A percentile compares a stretch with the other conserved stretches of the same genome.
phyloP scores from a whole-genome alignment of 2,113 vertebrate species.

The Rafetus swinhoei region DNA sequence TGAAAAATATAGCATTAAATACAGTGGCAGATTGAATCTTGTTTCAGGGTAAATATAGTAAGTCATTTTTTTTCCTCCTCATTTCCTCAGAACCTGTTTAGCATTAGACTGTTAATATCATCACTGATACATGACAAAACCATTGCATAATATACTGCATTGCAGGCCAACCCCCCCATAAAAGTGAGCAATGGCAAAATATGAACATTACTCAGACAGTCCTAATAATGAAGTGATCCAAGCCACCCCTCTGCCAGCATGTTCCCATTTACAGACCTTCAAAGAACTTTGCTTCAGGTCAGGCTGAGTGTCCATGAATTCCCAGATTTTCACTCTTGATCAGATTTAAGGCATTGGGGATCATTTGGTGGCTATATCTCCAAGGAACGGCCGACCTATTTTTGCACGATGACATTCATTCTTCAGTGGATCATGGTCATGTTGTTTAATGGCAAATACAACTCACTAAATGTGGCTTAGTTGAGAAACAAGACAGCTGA shows the following conservation, averaged over 20 bases:
- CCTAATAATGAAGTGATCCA: conserved; percentile 84
- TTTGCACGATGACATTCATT: neutral
- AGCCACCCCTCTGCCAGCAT: conserved; percentile 56
- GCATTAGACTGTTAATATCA: conserved; percentile 90
- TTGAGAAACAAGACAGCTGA: fast-evolving
- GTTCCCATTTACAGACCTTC: conserved; percentile 19
- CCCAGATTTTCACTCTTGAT: neutral
- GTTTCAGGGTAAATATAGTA: conserved; percentile 91
- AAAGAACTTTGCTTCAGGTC: neutral
- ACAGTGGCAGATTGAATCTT: conserved; percentile 93
- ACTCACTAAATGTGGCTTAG: neutral
- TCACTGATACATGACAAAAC: conserved; percentile 86
- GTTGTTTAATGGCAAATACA: neutral
- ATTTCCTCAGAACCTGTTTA: conserved; percentile 91
- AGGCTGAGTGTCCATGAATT: fast-evolving
- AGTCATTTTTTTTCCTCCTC: conserved; percentile 86
- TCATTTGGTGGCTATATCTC: neutral
- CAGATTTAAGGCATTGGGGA: neutral
- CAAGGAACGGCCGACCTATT: neutral
- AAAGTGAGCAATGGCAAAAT: conserved; percentile 87
- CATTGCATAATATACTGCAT: conserved; percentile 90
- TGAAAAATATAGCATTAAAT: conserved; percentile 95
- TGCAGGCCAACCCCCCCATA: conserved; percentile 78
- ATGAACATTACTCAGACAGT: conserved; percentile 86
- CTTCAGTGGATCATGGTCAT: neutral